Conservation (phyloP, 2,888 invertebrate species). For the Patella caerulea region DNA sequence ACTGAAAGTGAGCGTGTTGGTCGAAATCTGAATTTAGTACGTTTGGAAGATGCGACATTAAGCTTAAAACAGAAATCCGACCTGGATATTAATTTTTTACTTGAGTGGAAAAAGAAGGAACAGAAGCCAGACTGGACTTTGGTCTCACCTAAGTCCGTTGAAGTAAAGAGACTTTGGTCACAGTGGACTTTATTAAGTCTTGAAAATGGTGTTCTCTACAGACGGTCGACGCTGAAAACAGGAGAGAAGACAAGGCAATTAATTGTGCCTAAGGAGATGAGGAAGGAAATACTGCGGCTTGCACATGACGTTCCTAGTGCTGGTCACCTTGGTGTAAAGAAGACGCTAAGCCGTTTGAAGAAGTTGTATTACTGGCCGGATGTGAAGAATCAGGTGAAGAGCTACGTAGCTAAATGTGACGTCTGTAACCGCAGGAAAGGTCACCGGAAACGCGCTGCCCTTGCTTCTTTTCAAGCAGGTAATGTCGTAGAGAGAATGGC, state of each 20-base stretch:
- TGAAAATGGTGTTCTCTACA: too few relatives aligned
- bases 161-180: not conserved
- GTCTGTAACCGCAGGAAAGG: not conserved
- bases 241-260: too few relatives aligned
- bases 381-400: not conserved
- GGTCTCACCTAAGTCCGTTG: not conserved
- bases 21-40: not conserved
- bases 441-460: not conserved
- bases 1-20: not conserved
- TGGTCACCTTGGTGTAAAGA: conserved; percentile 3
- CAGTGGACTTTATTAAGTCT: not conserved
- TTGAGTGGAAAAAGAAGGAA: not conserved
- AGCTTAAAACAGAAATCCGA: not conserved
- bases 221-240: too few relatives aligned
- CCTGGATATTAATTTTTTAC: too few relatives aligned
- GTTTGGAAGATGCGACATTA: not conserved
- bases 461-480: conserved; percentile 5
- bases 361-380: not conserved
- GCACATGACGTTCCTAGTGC: not conserved
- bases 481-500: conserved; percentile 33
- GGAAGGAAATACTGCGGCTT: not conserved
- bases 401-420: not conserved
- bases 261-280: too few relatives aligned
- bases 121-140: not conserved
- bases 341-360: not conserved